A percentile compares a stretch with the other conserved stretches of the same genome.
Conservation (phyloP, 1,140 invertebrate genomes). For the Paraescarpia echinospica region DNA sequence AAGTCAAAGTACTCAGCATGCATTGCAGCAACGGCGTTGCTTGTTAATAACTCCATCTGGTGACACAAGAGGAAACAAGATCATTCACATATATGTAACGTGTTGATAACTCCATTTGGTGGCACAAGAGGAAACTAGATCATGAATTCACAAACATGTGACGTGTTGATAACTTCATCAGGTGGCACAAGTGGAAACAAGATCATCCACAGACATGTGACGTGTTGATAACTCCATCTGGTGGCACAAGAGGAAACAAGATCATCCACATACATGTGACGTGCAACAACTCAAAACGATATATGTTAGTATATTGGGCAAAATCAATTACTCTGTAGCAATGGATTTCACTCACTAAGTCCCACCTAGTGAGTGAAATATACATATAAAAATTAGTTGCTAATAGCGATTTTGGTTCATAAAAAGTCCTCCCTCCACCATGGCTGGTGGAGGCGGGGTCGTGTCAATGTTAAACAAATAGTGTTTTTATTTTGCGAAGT, state of each 20-base stretch:
- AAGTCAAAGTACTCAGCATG: constrained; percentile 13
- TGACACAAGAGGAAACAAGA: background rate
- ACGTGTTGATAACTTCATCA: background rate
- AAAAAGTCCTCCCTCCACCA: too few species aligned
- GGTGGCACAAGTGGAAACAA: background rate
- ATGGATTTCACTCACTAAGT: too few species aligned
- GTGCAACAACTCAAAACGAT: too few species aligned
- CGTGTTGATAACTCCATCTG: background rate
- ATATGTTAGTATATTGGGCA: too few species aligned
- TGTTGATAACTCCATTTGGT: background rate
- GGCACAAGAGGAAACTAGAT: background rate
- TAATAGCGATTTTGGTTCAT: too few species aligned
- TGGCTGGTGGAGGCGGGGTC: too few species aligned
- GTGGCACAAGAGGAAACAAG: background rate
- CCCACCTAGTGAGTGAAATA: too few species aligned
- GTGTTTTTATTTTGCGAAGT: too few species aligned
- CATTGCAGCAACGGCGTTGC: background rate
- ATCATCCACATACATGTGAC: background rate
- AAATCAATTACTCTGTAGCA: too few species aligned
- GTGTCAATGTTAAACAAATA: too few species aligned
- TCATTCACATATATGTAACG: background rate
- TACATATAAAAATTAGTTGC: too few species aligned
- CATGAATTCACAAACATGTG: background rate
- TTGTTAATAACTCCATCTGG: background rate
- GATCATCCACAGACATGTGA: too few species aligned